Percentiles rank a stretch among this genome's conserved stretches.
phyloP scores from a whole-genome alignment of 30 jellyfish, hydroid and myxozoan species.

The Hydractinia echinata region DNA sequence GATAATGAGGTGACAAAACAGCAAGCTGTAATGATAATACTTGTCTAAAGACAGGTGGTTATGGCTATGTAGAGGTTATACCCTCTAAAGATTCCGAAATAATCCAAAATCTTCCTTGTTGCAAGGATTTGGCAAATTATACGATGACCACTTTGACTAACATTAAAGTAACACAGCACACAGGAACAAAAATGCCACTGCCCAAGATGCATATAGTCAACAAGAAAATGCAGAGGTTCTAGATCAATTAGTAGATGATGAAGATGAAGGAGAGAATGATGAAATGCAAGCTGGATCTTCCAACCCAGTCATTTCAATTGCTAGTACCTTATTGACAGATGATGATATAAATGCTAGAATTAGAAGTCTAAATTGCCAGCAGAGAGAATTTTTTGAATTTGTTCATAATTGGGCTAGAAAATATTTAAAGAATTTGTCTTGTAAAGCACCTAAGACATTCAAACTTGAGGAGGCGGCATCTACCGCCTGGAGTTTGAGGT shows the following conservation, averaged over 20 bases:
- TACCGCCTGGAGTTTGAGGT: too few relatives aligned
- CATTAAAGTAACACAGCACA: too few relatives aligned
- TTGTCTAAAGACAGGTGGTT: too few relatives aligned
- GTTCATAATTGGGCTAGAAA: conserved; percentile 2
- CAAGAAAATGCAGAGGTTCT: not conserved
- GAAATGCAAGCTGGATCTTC: not conserved
- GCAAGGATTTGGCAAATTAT: not conserved
- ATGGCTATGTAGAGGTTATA: too few relatives aligned
- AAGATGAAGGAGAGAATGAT: not conserved
- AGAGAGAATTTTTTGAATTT: not conserved
- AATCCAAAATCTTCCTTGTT: too few relatives aligned
- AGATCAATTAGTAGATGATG: not conserved
- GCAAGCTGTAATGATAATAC: too few relatives aligned
- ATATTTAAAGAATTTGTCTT: not conserved
- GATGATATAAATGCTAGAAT: not conserved
- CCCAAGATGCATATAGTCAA: not conserved
- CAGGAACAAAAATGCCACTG: not conserved
- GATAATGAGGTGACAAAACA: too few relatives aligned
- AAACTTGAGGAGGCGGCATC: too few relatives aligned
- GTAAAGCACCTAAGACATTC: not conserved
- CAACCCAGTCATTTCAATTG: not conserved
- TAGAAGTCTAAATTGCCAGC: not conserved
- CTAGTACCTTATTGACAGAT: not conserved
- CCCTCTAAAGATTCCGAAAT: too few relatives aligned
- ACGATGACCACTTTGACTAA: too few relatives aligned